Evolutionary conservation across 2,888 invertebrate species (phyloP), one percentile per base, ranked within the genome.

Genomic region (Thecophora atra): DNA sequence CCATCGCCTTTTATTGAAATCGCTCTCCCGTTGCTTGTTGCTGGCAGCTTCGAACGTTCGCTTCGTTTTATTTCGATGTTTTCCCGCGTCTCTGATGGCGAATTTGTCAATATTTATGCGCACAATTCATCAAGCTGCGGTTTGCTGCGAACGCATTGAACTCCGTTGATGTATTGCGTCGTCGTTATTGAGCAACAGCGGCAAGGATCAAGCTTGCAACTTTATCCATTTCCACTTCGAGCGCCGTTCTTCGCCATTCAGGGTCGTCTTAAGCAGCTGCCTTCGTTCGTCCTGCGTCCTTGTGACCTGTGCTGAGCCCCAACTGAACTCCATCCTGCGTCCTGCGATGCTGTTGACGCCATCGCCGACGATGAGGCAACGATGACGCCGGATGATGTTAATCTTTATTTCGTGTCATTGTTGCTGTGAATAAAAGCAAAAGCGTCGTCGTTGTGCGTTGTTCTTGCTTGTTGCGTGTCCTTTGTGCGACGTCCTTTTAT

Each of bases 71-170:
- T 47, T 47, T 47, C 17, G 15, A 11, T 47, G n/a, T 47, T 47
- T 5, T 17, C 2, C n/a, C 13, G 47, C 7, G 26, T 58, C 58
- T 13, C 26, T 28, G 15, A 1, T 0, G 26, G 17, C 58, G 26
- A 58, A 58, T 58, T 58, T 58, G 24, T 58, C 21, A 58, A 58
- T 28, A 28, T 58, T 58, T 26, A 28, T 28, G 26, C 15, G 8
- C 28, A 15, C 58, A 24, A 28, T 58, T 21, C 54, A 24, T 54
- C 54, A 54, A 54, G 1, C 8, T 11, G 26, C 2, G 24, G 58
- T 58, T 58, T 13, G 15, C 58, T 24, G 19, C 24, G 17, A 24
- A 28, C 28, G 26, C 13, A 58, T 58, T 58, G 58, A 58, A 28
- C 26, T 6, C 28, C 28, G 28, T 58, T 58, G 58, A 58, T 24